These are phyloP conservation scores for Venturia canescens DNA, from an alignment of 1,140 invertebrate species.

Conservation along the genomic window DNA sequence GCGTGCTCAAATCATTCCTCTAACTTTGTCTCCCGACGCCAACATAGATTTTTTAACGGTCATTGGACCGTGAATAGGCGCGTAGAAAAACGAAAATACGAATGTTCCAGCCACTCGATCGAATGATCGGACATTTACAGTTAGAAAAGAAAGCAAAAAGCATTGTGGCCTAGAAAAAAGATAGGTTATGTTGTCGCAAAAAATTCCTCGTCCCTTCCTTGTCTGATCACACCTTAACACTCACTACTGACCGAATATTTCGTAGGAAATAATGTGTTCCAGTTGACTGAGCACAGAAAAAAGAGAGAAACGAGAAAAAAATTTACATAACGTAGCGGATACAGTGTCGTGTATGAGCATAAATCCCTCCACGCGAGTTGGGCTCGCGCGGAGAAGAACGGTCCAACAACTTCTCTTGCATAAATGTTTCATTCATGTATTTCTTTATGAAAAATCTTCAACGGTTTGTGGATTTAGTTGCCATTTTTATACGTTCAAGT, in stretches of 20 bases:
- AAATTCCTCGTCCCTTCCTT: background rate
- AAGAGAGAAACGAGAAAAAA: conserved; percentile 1
- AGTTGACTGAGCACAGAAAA: background rate
- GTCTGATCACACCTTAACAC: background rate
- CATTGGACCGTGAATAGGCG: no score
- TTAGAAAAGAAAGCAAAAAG: no score
- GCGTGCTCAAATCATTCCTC: no score
- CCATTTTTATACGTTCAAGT: no score
- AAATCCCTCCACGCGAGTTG: background rate
- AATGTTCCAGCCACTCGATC: no score
- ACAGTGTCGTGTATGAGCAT: conserved; percentile 6
- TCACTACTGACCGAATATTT: background rate
- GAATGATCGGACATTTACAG: no score
- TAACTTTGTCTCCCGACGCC: no score
- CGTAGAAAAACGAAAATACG: no score
- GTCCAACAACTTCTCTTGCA: background rate
- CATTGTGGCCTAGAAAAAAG: no score
- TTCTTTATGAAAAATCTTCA: background rate
- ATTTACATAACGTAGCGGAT: conserved; percentile 14
- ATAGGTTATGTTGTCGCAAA: no score
- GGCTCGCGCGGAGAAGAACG: background rate
- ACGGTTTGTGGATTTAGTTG: background rate
- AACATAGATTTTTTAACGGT: no score
- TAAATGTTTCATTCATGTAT: background rate
- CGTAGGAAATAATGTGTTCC: background rate